Conservation (phyloP, 2,888 invertebrate genomes). For the Chloroclystis v-ata region DNA sequence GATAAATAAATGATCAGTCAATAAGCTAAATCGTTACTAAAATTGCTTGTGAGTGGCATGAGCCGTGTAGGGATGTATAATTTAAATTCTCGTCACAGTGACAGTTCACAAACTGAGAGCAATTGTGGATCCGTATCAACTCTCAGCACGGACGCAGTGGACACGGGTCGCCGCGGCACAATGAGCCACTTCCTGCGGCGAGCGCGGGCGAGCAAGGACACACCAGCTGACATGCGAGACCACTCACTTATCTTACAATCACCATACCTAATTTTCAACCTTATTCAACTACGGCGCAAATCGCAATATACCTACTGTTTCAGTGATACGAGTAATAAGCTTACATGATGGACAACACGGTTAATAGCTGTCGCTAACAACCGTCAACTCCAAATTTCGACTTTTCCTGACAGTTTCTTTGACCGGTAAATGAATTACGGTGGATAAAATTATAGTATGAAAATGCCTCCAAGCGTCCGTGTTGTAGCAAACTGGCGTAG, state of each 20-base stretch:
- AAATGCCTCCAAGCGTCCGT: conserved; percentile 6
- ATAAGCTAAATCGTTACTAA: no score
- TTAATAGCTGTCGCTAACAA: no score
- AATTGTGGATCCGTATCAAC: conserved; percentile 27
- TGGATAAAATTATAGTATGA: no score
- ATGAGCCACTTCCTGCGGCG: conserved; percentile 68
- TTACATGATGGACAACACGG: conserved; percentile 19
- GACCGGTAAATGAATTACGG: no score
- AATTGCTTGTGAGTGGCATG: neutral
- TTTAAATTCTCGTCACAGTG: conserved; percentile 3
- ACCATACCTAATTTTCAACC: conserved; percentile 33
- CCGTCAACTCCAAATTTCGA: no score
- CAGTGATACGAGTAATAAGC: conserved; percentile 15
- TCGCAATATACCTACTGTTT: conserved; percentile 12
- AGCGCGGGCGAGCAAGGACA: conserved; percentile 59
- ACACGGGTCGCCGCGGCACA: conserved; percentile 66
- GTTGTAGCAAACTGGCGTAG: conserved; percentile 34
- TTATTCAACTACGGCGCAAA: conserved; percentile 22
- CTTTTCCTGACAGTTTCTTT: no score
- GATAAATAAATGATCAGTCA: no score
- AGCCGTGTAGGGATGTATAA: no score
- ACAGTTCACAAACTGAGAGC: conserved; percentile 19
- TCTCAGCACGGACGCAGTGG: conserved; percentile 42
- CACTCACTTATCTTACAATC: conserved; percentile 42
- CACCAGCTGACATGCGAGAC: conserved; percentile 51